Percentiles rank a stretch among this genome's conserved stretches.
Conservation (phyloP, 2,113 vertebrate species). For the Cyrtonyx montezumae region DNA sequence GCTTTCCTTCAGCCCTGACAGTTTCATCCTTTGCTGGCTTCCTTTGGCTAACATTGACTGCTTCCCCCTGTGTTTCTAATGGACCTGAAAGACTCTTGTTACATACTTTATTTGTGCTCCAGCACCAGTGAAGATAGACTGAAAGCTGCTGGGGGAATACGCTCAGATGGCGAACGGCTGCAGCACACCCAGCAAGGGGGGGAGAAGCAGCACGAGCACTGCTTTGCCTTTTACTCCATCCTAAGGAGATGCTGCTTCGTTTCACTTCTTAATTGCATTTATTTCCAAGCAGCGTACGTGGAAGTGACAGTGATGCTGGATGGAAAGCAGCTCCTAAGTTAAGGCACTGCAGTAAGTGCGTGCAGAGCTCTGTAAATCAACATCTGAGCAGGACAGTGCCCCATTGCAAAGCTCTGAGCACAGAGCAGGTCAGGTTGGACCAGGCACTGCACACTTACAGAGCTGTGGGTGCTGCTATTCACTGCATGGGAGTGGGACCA, state of each 20-base stretch:
- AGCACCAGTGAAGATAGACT: background rate
- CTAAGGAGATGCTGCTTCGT: background rate
- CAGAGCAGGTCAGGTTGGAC: no score
- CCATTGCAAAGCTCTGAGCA: background rate
- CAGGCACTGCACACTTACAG: no score
- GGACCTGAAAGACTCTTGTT: slow-evolving; percentile 31
- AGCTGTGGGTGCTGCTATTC: no score
- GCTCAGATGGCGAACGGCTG: background rate
- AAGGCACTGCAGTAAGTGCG: background rate
- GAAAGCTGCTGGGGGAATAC: background rate
- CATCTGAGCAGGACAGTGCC: background rate
- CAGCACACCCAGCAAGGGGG: background rate
- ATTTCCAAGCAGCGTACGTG: background rate
- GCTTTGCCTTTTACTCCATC: background rate
- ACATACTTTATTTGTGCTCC: slow-evolving; percentile 36
- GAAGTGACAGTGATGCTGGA: background rate
- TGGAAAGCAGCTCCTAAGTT: background rate
- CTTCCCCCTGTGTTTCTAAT: slow-evolving; percentile 65
- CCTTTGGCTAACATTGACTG: slow-evolving; percentile 49
- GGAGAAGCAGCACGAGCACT: background rate
- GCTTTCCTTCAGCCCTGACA: slow-evolving; percentile 29
- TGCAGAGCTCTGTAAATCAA: background rate
- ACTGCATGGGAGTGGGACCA: no score
- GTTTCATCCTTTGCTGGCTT: slow-evolving; percentile 16
- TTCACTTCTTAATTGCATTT: slow-evolving; percentile 3